Evolutionary conservation across 2,888 invertebrate species (phyloP).

Genomic region (Galerucella nymphaeae): DNA sequence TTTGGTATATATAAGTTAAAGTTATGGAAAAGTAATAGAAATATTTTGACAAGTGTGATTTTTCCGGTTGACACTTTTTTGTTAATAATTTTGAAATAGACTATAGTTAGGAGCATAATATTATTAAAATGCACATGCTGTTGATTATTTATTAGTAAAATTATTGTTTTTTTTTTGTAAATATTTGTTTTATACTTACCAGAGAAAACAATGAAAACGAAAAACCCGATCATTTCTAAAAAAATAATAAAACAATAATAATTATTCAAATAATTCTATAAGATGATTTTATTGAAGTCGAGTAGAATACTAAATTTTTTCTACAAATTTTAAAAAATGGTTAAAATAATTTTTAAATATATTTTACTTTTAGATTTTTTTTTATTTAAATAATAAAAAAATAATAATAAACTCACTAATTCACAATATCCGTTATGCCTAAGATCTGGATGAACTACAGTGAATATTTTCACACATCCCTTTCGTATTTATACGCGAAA

Average conservation of each 20-base stretch:
- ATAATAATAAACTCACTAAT: constrained; percentile 8
- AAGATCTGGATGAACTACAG: constrained; percentile 16
- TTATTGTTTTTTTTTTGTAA: neutral
- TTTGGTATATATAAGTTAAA: no score
- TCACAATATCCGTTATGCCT: neutral
- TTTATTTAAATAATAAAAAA: neutral
- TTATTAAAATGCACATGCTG: neutral
- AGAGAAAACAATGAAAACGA: constrained; percentile 15
- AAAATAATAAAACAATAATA: neutral
- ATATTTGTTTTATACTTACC: constrained; percentile 10
- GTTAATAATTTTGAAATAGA: neutral
- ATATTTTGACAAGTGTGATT: no score
- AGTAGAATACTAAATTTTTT: neutral
- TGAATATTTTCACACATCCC: constrained; percentile 28
- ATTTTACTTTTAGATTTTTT: no score
- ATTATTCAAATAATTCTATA: neutral
- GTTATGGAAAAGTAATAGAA: no score
- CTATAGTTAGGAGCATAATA: neutral
- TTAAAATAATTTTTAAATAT: neutral
- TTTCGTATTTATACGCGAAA: constrained; percentile 25
- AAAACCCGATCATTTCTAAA: constrained; percentile 25
- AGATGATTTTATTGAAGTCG: neutral
- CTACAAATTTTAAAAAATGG: neutral
- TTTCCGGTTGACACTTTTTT: no score
- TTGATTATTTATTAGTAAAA: constrained; percentile 1